Conservation (phyloP, 2,888 invertebrate species). For the Melanchra persicariae region DNA sequence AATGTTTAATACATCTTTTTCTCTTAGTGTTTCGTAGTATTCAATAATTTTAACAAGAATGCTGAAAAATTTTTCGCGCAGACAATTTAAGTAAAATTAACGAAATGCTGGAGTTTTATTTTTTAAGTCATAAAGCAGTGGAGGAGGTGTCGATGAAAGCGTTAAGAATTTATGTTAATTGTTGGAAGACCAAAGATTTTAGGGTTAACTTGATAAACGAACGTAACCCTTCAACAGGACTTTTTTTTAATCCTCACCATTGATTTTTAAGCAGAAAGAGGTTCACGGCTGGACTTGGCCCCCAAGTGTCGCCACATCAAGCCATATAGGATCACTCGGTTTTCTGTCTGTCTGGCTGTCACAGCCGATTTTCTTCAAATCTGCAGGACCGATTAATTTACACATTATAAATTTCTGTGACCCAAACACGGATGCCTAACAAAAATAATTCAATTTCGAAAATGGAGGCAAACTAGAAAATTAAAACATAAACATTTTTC, state of each 20-base stretch:
- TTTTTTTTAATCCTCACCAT: background rate
- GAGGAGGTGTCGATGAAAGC: slow-evolving; percentile 35
- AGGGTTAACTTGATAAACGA: slow-evolving; percentile 13
- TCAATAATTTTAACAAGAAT: slow-evolving; percentile 45
- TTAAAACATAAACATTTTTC: too few relatives aligned
- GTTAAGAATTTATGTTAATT: slow-evolving; percentile 45
- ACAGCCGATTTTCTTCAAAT: too few relatives aligned
- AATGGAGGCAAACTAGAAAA: too few relatives aligned
- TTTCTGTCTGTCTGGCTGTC: too few relatives aligned
- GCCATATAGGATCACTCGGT: too few relatives aligned
- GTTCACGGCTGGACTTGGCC: too few relatives aligned
- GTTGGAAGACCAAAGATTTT: slow-evolving; percentile 19
- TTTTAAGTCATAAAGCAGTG: slow-evolving; percentile 41
- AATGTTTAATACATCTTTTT: slow-evolving; percentile 29
- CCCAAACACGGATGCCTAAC: too few relatives aligned
- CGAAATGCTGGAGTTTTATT: slow-evolving; percentile 39
- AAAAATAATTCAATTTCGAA: too few relatives aligned
- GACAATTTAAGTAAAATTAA: slow-evolving; percentile 66
- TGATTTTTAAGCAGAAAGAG: background rate
- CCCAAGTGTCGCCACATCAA: background rate
- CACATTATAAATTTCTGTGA: too few relatives aligned
- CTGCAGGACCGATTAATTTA: too few relatives aligned
- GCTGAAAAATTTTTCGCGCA: slow-evolving; percentile 38
- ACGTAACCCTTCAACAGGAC: background rate
- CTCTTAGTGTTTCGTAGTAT: slow-evolving; percentile 31